These are phyloP conservation scores for Crioceris asparagi DNA, from an alignment of 2,888 invertebrate species.

Conservation along the genomic window DNA sequence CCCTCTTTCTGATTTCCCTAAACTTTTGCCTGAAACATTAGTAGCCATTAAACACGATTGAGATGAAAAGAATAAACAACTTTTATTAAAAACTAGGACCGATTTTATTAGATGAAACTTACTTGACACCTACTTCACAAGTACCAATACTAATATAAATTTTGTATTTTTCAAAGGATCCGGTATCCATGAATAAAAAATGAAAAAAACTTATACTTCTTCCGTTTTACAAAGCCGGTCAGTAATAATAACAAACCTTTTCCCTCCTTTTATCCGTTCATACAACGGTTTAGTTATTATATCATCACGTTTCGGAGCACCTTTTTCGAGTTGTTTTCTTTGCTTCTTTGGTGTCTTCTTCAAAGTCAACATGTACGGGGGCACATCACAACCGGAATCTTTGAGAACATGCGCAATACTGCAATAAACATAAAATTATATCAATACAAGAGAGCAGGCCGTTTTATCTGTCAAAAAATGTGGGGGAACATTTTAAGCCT, in stretches of 20 bases:
- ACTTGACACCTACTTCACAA: too few relatives aligned
- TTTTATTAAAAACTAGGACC: too few relatives aligned
- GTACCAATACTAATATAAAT: too few relatives aligned
- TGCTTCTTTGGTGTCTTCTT: constrained; percentile 56
- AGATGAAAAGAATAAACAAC: too few relatives aligned
- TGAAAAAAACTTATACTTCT: too few relatives aligned
- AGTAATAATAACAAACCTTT: constrained; percentile 8
- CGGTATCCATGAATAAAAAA: too few relatives aligned
- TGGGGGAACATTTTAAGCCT: too few relatives aligned
- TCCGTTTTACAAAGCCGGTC: not conserved
- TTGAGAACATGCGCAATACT: constrained; percentile 86
- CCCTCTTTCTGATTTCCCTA: constrained; percentile 9
- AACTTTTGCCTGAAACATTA: constrained; percentile 9
- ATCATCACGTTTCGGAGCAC: constrained; percentile 53
- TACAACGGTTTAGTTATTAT: constrained; percentile 50
- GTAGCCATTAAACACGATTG: not conserved
- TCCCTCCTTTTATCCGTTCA: constrained; percentile 38
- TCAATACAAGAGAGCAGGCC: too few relatives aligned
- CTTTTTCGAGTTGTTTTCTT: constrained; percentile 45
- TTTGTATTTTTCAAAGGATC: too few relatives aligned
- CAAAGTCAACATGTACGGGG: constrained; percentile 77
- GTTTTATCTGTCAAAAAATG: too few relatives aligned
- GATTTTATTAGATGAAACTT: too few relatives aligned
- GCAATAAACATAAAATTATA: constrained; percentile 19
- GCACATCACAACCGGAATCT: constrained; percentile 86